Evolutionary conservation across 2,797 vertebrate genomes (phyloP).

Genomic region (Phyllotis vaccarum): DNA sequence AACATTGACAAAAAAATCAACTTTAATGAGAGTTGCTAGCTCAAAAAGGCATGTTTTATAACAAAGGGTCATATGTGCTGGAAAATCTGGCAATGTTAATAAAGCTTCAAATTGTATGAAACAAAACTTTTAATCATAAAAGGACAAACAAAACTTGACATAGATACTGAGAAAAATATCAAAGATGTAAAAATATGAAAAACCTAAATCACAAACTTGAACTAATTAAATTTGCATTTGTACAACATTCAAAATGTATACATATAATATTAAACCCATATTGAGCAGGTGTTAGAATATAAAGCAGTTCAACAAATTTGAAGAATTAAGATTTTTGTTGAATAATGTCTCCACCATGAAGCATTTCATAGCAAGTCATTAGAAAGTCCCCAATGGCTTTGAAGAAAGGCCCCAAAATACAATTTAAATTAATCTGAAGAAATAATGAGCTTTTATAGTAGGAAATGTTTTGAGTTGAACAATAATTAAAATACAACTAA

Average conservation of each 20-base stretch:
- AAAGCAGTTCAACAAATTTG: constrained; percentile 8
- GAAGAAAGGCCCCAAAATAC: background rate
- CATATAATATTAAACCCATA: background rate
- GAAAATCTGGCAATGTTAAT: background rate
- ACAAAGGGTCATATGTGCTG: background rate
- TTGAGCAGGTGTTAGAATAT: background rate
- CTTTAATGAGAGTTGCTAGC: constrained; percentile 24
- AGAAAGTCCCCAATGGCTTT: background rate
- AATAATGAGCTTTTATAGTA: background rate
- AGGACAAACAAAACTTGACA: background rate
- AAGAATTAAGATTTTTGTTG: background rate
- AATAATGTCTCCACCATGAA: background rate
- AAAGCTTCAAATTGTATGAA: constrained; percentile 37
- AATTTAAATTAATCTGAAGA: background rate
- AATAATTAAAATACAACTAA: background rate
- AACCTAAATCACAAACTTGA: background rate
- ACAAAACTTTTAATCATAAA: constrained; percentile 18
- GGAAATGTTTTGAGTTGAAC: constrained; percentile 5
- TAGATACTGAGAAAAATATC: background rate
- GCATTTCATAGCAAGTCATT: background rate
- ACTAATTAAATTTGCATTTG: background rate
- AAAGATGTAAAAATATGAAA: background rate
- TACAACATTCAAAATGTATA: background rate
- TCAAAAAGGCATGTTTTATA: background rate
- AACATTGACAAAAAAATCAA: constrained; percentile 1